phyloP scores from a whole-genome alignment of 2,888 invertebrate species.

The Heliothis peltigera region DNA sequence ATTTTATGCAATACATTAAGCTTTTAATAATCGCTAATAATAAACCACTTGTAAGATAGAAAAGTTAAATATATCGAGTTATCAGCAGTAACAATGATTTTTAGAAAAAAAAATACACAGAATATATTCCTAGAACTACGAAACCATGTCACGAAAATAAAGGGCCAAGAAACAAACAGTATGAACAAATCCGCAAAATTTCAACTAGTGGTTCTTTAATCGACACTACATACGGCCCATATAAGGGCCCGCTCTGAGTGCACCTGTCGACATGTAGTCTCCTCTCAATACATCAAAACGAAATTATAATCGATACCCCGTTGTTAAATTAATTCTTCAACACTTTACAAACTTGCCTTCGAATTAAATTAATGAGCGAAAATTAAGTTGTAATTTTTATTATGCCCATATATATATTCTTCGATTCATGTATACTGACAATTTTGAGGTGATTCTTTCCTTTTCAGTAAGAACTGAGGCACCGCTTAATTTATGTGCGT shows the following conservation, averaged over 20 bases:
- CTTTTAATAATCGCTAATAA: too few relatives aligned
- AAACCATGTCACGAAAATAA: too few relatives aligned
- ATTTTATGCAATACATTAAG: too few relatives aligned
- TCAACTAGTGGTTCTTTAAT: not conserved
- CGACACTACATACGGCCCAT: not conserved
- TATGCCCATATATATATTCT: not conserved
- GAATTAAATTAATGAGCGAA: conserved; percentile 11
- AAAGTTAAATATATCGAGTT: too few relatives aligned
- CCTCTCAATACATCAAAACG: conserved; percentile 10
- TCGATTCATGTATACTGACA: conserved; percentile 12
- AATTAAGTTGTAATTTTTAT: conserved; percentile 42
- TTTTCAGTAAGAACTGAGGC: not conserved
- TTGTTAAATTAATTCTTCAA: conserved; percentile 18
- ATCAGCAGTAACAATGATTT: too few relatives aligned
- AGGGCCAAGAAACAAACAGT: not conserved
- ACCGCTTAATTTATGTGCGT: too few relatives aligned
- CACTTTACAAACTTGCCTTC: conserved; percentile 10
- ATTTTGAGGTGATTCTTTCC: not conserved
- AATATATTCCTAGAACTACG: too few relatives aligned
- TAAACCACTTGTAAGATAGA: too few relatives aligned
- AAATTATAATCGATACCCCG: conserved; percentile 18
- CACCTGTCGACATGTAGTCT: not conserved
- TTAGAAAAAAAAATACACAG: too few relatives aligned
- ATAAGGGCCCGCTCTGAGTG: too few relatives aligned
- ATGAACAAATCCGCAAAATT: not conserved